These are phyloP conservation scores for Clarias macrocephalus DNA, from an alignment of 2,113 vertebrate genomes.

Conservation along the genomic window DNA sequence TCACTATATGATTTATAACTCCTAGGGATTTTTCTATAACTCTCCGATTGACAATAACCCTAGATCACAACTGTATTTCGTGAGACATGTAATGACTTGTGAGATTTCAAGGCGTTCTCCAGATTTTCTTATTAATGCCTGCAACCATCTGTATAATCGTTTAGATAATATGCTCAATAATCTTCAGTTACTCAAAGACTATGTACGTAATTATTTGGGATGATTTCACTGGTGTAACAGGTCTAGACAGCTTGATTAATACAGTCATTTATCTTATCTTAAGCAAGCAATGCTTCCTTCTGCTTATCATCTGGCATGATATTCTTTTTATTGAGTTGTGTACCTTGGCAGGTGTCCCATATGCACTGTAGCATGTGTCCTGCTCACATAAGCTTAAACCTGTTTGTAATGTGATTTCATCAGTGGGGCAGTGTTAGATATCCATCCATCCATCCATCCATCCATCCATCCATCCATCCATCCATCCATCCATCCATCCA, in stretches of 20 bases:
- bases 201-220: background rate
- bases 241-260: conserved; percentile 22
- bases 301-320: conserved; percentile 38
- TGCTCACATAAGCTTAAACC: too few species aligned
- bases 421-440: too few species aligned
- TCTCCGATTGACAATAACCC: background rate
- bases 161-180: background rate
- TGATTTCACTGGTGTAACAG: background rate
- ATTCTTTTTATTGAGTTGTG: conserved; percentile 44
- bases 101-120: background rate
- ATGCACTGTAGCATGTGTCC: background rate
- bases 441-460: too few species aligned
- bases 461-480: too few species aligned
- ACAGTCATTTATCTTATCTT: conserved; percentile 27
- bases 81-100: background rate
- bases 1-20: conserved; percentile 4
- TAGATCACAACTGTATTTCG: background rate
- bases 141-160: background rate
- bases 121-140: background rate
- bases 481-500: too few species aligned
- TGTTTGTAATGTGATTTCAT: too few species aligned
- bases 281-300: conserved; percentile 40
- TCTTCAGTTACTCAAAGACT: background rate
- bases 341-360: conserved; percentile 37
- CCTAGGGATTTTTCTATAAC: background rate